Evolutionary conservation across 2,113 vertebrate species (phyloP).

Genomic region (Eudyptes chrysolophus): DNA sequence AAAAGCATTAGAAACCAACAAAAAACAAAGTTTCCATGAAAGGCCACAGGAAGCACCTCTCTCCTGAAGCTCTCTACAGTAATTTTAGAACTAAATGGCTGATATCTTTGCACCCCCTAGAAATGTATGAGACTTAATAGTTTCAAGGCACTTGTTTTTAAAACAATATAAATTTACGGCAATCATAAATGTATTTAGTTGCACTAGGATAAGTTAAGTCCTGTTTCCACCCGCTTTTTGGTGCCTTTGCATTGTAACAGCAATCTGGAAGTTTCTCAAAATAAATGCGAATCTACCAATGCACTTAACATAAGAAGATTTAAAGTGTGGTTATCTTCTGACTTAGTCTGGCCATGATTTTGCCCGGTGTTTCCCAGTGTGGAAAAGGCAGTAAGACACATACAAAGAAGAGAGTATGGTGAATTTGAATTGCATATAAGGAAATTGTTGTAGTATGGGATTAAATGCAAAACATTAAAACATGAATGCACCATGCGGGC

Average conservation of each 20-base stretch:
- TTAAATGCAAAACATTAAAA: not conserved
- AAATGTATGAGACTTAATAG: not conserved
- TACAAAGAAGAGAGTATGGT: not conserved
- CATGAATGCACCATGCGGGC: not conserved
- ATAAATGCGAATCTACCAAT: not conserved
- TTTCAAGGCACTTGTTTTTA: not conserved
- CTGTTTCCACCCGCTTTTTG: not conserved
- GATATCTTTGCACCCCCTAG: not conserved
- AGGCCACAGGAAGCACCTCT: not conserved
- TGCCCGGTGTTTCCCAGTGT: not conserved
- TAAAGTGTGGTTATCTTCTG: not conserved
- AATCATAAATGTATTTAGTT: not conserved
- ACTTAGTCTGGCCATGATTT: not conserved
- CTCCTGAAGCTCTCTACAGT: not conserved
- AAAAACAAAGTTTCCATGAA: not conserved
- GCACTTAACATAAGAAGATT: not conserved
- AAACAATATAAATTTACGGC: not conserved
- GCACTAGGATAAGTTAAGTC: not conserved
- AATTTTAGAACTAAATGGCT: not conserved
- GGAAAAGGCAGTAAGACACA: not conserved
- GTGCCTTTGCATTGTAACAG: not conserved
- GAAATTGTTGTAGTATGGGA: not conserved
- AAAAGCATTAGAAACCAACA: not conserved
- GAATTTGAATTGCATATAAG: not conserved
- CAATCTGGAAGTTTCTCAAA: not conserved